A percentile compares a stretch with the other conserved stretches of the same genome.
Evolutionary conservation across 2,888 invertebrate genomes (phyloP).

Genomic region (Phortica okadai): DNA sequence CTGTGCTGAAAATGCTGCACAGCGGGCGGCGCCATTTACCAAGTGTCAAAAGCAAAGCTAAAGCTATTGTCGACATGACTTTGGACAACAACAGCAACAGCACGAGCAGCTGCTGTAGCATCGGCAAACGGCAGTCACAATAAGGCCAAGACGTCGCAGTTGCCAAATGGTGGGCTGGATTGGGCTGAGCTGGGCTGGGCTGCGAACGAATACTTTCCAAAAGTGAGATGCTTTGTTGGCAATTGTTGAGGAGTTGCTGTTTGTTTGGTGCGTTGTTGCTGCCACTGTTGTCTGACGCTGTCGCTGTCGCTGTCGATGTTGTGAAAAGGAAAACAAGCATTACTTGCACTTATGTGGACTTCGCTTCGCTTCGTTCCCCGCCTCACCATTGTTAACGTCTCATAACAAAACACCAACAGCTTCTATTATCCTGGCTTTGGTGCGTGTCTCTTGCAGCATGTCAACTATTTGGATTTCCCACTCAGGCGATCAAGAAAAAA

Average conservation of each 20-base stretch:
- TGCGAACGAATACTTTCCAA: neutral
- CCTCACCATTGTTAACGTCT: slow-evolving; percentile 20
- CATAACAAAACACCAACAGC: slow-evolving; percentile 31
- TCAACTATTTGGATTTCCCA: slow-evolving; percentile 55
- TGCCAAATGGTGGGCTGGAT: neutral
- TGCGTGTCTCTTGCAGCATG: slow-evolving; percentile 54
- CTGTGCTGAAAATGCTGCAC: slow-evolving; percentile 51
- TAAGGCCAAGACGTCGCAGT: slow-evolving; percentile 31
- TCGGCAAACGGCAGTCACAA: slow-evolving; percentile 22
- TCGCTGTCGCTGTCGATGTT: slow-evolving; percentile 12
- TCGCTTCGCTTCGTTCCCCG: neutral
- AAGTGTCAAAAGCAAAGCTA: slow-evolving; percentile 75
- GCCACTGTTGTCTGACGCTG: neutral
- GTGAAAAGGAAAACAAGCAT: slow-evolving; percentile 15
- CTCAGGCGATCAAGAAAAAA: slow-evolving; percentile 48
- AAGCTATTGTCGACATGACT: slow-evolving; percentile 75
- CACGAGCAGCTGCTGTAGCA: no score
- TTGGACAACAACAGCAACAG: slow-evolving; percentile 61
- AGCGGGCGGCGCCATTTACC: slow-evolving; percentile 72
- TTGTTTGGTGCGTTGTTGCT: slow-evolving; percentile 42
- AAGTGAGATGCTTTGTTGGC: slow-evolving; percentile 71
- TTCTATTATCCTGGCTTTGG: slow-evolving; percentile 44
- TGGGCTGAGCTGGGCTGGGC: neutral
- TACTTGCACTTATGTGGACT: slow-evolving; percentile 40
- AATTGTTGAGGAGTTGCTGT: slow-evolving; percentile 67